Evolutionary conservation across 1,140 invertebrate species (phyloP), one percentile per base, ranked within the genome.

Genomic region (Pseudomyrmex flavicornis): DNA sequence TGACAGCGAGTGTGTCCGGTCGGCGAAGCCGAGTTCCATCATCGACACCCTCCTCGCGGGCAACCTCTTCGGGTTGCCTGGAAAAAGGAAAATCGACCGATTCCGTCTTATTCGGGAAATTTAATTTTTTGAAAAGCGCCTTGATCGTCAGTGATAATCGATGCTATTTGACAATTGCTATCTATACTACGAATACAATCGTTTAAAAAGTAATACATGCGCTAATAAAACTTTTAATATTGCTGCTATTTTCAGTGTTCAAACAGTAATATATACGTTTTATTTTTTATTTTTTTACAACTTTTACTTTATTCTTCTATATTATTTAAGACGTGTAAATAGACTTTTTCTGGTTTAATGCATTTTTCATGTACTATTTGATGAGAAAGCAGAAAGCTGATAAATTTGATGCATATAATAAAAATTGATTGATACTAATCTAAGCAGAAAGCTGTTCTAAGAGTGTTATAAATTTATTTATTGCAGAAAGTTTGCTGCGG

Each of bases 21-120:
- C 93, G n/a, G 85, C 86, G 7, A 85, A 88, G 26, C 92, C 91
- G 8, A 95, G 85, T 50, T 95, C 94, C 91, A 95, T 93, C 92
- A 95, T 94, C 54, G 94, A 95, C 50, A 94, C 94, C 80, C 95
- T 87, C 62, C 89, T 91, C 12, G 82, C 10, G 66, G 91, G 82
- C 22, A 68, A 82, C 26, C 56, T 72, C 69, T 26, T 72, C 69
- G 84, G 77, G 20, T 80, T 74, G 20, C 65, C 87, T 89, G 35
- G 35, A 76, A 9, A 59, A 75, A 10, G 17, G 9, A 0, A 69
- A 54, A 26, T 15, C 26, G 9, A 15, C 15, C 1, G 12, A 48
- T 9, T 20, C 9, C 2, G 17, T 59, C 5, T 22, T 63, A 48
- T 48, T 75, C 5, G 9, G 12, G 58, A n/a, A 26, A 62, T 17